These are phyloP conservation scores for Discoglossus pictus DNA, from an alignment of 2,797 vertebrate genomes.

Conservation along the genomic window DNA sequence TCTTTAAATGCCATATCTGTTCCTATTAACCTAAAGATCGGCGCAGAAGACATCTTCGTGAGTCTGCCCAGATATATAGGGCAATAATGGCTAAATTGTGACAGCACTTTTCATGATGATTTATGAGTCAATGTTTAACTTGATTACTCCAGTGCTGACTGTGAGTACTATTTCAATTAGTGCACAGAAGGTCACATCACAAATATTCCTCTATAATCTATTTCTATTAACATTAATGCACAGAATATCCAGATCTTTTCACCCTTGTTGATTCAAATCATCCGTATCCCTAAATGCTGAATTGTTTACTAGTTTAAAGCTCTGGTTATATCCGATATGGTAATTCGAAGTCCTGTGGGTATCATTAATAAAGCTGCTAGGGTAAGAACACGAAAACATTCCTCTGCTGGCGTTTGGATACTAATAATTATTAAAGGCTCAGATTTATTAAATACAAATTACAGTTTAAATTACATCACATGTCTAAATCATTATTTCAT, in stretches of 20 bases:
- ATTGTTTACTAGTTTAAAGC: slow-evolving; percentile 98
- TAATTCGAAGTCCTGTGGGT: slow-evolving; percentile 89
- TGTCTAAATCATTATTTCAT: slow-evolving; percentile 61
- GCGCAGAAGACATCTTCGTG: slow-evolving; percentile 97
- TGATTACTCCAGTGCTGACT: slow-evolving; percentile 99
- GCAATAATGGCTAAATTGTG: slow-evolving; percentile 97
- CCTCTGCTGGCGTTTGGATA: slow-evolving; percentile 70
- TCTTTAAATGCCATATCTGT: slow-evolving; percentile 99
- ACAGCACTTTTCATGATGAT: slow-evolving; percentile 99
- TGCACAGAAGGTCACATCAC: slow-evolving; percentile 99
- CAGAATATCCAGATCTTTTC: slow-evolving; percentile 99
- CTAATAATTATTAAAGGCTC: slow-evolving; percentile 65
- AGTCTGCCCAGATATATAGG: slow-evolving; percentile 94
- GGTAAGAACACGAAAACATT: slow-evolving; percentile 83
- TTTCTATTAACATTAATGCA: slow-evolving; percentile 99
- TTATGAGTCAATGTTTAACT: slow-evolving; percentile 99
- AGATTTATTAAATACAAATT: slow-evolving; percentile 62
- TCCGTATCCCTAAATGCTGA: slow-evolving; percentile 92
- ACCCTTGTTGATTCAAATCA: slow-evolving; percentile 99
- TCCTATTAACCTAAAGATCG: slow-evolving; percentile 99
- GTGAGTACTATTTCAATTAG: slow-evolving; percentile 99
- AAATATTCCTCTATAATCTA: slow-evolving; percentile 99
- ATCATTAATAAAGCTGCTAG: slow-evolving; percentile 87
- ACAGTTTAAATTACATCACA: slow-evolving; percentile 56
- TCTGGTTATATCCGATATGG: slow-evolving; percentile 91